Base-by-base conservation (phyloP, 2,113 vertebrate species). In the Hypomesus transpacificus region DNA sequence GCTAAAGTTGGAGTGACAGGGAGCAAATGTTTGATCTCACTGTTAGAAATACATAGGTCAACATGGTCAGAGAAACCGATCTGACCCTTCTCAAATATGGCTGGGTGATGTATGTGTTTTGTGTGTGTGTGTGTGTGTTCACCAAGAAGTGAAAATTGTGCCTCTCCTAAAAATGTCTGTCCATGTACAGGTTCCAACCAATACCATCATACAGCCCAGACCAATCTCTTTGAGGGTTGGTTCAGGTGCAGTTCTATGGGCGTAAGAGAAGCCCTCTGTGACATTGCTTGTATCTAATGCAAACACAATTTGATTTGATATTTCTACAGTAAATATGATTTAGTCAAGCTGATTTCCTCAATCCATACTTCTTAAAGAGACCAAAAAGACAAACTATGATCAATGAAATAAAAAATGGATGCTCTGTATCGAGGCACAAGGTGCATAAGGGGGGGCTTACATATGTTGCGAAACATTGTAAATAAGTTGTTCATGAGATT, bases 21-120 rank as follows among this genome's bases (percentile, higher is more conserved):
- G 71, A 79, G 71, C 76, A 85, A 85, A 87, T 86, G 79, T 86
- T 86, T 81, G 78, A 71, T 68, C 74, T 81, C 69, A 3, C 52
- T 61, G 71, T 80, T 76, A 78, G 76, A 75, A 76, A 62, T 21
- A 65, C 70, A 76, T 77, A 71, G 80, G 76, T 84, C 82, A 86
- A 82, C 75, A 81, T 70, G 71, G 74, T 72, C 71, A 54, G 22
- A 72, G 34, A 54, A 74, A 76, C 80, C 71, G 74, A 31, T 14
- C 22, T 20, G 72, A 73, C 75, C 24, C 63, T 71, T 34, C 34
- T 66, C 80, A 75, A 76, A 78, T 13, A 2, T 71, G 26, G 53
- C 11, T 66, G 8, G 20, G 21, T 21, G 1, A 50, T 21, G n/a
- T 17, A 16, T 22, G 39, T 53, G 51, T 4, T 2, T 20, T 73